These are phyloP conservation scores for Petrolisthes manimaculis DNA, from an alignment of 2,888 invertebrate species.

Conservation along the genomic window DNA sequence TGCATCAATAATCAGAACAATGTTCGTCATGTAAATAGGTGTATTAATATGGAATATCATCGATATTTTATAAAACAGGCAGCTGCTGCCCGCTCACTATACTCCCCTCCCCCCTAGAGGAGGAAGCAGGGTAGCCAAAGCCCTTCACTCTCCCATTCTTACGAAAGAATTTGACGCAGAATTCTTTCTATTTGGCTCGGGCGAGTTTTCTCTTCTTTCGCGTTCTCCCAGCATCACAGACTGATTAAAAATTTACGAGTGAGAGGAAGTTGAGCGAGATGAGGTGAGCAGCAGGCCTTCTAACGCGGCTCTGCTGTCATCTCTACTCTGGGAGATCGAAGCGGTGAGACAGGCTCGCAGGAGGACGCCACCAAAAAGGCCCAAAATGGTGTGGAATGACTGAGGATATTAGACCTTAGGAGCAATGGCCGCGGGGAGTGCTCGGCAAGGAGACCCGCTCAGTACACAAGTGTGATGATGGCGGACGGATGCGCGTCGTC, in stretches of 20 bases:
- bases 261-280: slow-evolving; percentile 5
- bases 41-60: slow-evolving; percentile 2
- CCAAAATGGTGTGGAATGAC: slow-evolving; percentile 8
- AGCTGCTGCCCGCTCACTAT: not conserved
- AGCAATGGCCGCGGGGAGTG: slow-evolving; percentile 34
- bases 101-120: not conserved
- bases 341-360: slow-evolving; percentile 54
- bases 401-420: slow-evolving; percentile 31
- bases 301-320: slow-evolving; percentile 10
- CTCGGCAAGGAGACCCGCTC: slow-evolving; percentile 54
- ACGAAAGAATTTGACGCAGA: not conserved
- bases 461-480: slow-evolving; percentile 60
- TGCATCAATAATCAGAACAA: not conserved
- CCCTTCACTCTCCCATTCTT: slow-evolving; percentile 25
- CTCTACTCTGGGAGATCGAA: slow-evolving; percentile 51
- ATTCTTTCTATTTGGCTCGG: not conserved
- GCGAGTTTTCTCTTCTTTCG: not conserved
- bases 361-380: slow-evolving; percentile 29
- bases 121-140: slow-evolving; percentile 46
- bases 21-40: not conserved
- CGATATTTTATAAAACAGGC: slow-evolving; percentile 8
- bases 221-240: not conserved
- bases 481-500: slow-evolving; percentile 54
- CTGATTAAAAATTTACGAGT: slow-evolving; percentile 5
- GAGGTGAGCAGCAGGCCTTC: not conserved